Evolutionary conservation across 2,797 vertebrate genomes (phyloP), one percentile per base, ranked within the genome.

Genomic region (Acomys russatus): DNA sequence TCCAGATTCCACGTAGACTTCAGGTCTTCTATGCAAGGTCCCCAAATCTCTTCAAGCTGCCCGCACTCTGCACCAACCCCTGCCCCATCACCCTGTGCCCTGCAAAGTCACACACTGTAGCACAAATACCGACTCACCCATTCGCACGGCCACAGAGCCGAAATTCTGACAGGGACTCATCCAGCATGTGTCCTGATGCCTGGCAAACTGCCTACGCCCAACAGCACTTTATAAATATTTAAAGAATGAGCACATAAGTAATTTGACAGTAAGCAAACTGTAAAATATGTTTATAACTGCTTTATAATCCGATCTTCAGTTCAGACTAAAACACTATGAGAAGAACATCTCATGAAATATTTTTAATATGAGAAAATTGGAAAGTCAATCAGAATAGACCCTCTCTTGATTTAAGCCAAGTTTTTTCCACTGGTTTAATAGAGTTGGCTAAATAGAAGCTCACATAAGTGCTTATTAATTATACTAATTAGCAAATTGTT

Each of bases 351-450:
- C 90, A 91, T 88, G 78, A 95, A 85, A 63, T 97, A 87, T 97
- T 97, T 97, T 97, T 94, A 96, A 96, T 88, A 87, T 84, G 84
- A 94, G 88, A 89, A 95, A 94, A 97, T 96, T 93, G 91, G 54
- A 35, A 94, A 97, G 96, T 96, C 97, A 97, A 94, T 98, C 97
- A 98, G 92, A 91, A 96, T 93, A 95, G 59, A 97, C 64, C 83
- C 92, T 73, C 84, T 97, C 92, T 89, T 92, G 94, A 97, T 92
- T 86, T 96, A 96, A 96, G 96, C 89, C 87, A 90, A 90, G 94
- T 95, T 96, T 95, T n/a, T 94, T 95, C 94, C 93, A 51, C 63
- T 88, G 18, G 7, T 86, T 97, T 97, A 97, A 97, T 96, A 91
- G 89, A 94, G 84, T 96, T 97, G 96, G 94, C 92, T 96, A 97